Evolutionary conservation across 2,797 vertebrate species (phyloP), one percentile per base, ranked within the genome.

Genomic region (Columba guinea): DNA sequence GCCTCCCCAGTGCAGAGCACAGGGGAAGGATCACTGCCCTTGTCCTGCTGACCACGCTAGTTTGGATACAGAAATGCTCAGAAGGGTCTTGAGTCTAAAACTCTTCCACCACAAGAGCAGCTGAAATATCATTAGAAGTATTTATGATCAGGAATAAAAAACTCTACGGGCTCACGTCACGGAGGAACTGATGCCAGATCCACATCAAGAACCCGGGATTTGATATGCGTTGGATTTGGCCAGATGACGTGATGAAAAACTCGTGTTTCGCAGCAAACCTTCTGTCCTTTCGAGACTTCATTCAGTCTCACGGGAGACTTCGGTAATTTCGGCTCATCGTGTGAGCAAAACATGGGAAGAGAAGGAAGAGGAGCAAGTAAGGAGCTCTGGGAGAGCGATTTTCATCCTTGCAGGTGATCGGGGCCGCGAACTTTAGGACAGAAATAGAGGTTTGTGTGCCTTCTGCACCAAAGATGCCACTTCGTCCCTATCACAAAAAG

Each of bases 201-300:
- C 5, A 1, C 7, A 27, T 4, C 0, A 0, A 2, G 3, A 39
- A 90, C 23, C 32, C 2, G 2, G n/a, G 27, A 49, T 5, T 39
- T 41, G 62, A 37, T 70, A 49, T 88, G 53, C 30, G 19, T 9
- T 52, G 56, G 56, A 30, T 81, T 89, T 78, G 32, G 53, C 62
- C 58, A 12, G 46, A n/a, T 24, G 62, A 23, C 0, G 0, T 4
- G 11, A 68, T 10, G 34, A 21, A 60, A 74, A 79, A 10, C 5
- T 65, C 48, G 5, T 1, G 8, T 35, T 70, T 63, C 51, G 55
- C 27, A 69, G 37, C 28, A 44, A 15, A 14, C 16, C 30, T 75
- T 52, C 27, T 8, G 13, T 22, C 44, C 32, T 8, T 16, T 3
- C 30, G 65, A 65, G 75, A 46, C 26, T 20, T 70, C 30, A 20